phyloP scores from a whole-genome alignment of 2,888 invertebrate genomes.

The Drosophila formosana region DNA sequence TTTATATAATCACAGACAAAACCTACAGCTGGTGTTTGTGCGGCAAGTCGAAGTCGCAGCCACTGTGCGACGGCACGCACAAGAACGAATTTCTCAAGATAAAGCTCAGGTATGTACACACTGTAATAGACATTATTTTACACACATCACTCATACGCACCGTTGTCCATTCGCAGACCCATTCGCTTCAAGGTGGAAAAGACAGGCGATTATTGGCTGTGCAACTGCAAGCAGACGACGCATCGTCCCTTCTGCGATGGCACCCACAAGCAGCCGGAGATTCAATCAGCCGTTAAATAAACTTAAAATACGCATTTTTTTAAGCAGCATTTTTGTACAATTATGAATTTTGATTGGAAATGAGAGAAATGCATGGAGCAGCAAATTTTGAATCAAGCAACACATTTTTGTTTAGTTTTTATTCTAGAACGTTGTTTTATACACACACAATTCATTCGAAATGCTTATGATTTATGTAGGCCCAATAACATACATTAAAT shows the following conservation, averaged over 20 bases:
- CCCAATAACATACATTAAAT: constrained; percentile 42
- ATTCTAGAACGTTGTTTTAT: constrained; percentile 60
- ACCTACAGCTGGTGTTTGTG: constrained; percentile 97
- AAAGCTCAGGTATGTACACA: constrained; percentile 86
- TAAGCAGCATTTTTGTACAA: constrained; percentile 44
- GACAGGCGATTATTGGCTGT: constrained; percentile 97
- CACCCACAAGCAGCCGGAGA: constrained; percentile 91
- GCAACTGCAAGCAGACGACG: constrained; percentile 98
- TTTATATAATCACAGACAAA: constrained; percentile 86
- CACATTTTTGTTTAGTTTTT: constrained; percentile 53
- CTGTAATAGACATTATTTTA: neutral
- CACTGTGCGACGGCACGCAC: constrained; percentile 97
- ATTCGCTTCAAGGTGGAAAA: constrained; percentile 93
- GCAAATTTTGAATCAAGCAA: constrained; percentile 69
- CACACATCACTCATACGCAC: neutral
- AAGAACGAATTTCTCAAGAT: constrained; percentile 91
- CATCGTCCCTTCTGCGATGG: constrained; percentile 99
- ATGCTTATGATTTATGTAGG: constrained; percentile 35
- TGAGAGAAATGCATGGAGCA: constrained; percentile 49
- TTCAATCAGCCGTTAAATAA: constrained; percentile 87
- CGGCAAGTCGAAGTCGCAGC: constrained; percentile 96
- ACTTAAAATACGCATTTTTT: neutral
- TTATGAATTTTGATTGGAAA: constrained; percentile 20
- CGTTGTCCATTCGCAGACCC: constrained; percentile 87
- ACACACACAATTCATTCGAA: constrained; percentile 38